phyloP scores from a whole-genome alignment of 2,888 invertebrate species.

The Dicyrtomina minuta region DNA sequence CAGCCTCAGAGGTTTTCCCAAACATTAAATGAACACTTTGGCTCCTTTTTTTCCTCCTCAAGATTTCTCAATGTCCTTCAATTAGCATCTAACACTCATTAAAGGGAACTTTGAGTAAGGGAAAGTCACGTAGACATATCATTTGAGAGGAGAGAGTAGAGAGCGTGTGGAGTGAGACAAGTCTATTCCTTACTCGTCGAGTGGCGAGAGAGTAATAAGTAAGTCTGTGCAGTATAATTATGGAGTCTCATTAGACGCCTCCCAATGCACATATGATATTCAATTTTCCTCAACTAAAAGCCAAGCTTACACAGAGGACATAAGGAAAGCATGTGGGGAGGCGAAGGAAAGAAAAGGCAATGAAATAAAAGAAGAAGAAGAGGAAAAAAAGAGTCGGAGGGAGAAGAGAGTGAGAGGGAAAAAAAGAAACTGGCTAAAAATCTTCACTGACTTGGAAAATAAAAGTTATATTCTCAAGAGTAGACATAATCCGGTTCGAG shows the following conservation, averaged over 20 bases:
- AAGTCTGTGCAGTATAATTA: no score
- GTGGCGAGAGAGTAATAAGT: no score
- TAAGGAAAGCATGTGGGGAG: neutral
- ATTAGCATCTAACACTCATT: constrained; percentile 33
- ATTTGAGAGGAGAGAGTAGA: constrained; percentile 1
- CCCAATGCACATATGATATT: no score
- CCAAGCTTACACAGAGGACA: neutral
- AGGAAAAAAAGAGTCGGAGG: neutral
- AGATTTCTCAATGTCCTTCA: constrained; percentile 13
- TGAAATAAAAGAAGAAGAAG: neutral
- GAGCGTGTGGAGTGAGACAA: constrained; percentile 1
- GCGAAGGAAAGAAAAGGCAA: constrained; percentile 1
- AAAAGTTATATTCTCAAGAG: constrained; percentile 11
- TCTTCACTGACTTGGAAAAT: constrained; percentile 13
- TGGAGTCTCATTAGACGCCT: no score
- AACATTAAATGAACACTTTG: neutral
- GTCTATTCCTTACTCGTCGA: no score
- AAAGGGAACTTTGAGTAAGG: constrained; percentile 2
- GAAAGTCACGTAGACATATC: neutral
- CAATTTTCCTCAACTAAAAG: no score
- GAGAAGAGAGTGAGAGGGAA: neutral
- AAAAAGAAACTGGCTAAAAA: neutral
- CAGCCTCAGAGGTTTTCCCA: neutral
- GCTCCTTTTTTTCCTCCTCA: neutral
- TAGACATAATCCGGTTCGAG: constrained; percentile 28